phyloP scores from a whole-genome alignment of 2,888 invertebrate genomes.

The Lithosia quadra region DNA sequence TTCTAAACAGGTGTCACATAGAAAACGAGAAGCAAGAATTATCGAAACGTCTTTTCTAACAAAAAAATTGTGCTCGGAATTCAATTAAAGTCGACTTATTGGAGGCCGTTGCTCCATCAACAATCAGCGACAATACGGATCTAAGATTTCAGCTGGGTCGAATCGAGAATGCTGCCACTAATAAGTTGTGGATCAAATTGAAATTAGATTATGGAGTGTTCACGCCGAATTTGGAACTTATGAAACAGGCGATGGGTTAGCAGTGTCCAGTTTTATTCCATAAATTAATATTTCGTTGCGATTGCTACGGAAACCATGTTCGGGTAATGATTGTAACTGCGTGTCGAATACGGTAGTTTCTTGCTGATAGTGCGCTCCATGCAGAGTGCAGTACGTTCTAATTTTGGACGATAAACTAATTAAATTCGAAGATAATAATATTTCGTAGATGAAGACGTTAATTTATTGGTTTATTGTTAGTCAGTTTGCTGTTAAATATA shows the following conservation, averaged over 20 bases:
- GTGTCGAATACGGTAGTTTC: constrained; percentile 39
- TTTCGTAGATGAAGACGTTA: background rate
- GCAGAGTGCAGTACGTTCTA: constrained; percentile 5
- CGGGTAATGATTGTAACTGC: constrained; percentile 40
- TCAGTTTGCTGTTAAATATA: too few species aligned
- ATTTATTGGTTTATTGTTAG: too few species aligned
- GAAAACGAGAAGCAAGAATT: constrained; percentile 62
- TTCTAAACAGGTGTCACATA: constrained; percentile 58
- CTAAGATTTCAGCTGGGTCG: constrained; percentile 71
- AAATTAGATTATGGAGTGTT: constrained; percentile 83
- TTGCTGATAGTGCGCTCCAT: background rate
- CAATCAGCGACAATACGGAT: constrained; percentile 77
- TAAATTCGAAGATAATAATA: background rate
- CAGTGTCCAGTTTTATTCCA: constrained; percentile 69
- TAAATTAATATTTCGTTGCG: constrained; percentile 80
- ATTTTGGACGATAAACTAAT: background rate
- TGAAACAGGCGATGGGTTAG: constrained; percentile 83
- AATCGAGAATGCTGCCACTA: constrained; percentile 74
- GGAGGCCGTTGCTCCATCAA: constrained; percentile 71
- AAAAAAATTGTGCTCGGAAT: constrained; percentile 75
- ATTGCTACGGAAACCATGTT: constrained; percentile 71
- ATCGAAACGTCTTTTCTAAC: constrained; percentile 55
- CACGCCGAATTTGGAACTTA: constrained; percentile 78
- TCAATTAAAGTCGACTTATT: constrained; percentile 80
- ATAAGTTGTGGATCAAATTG: constrained; percentile 78